A percentile compares a stretch with the other conserved stretches of the same genome.
Conservation (phyloP, 2,888 invertebrate genomes). For the Tenthredo distinguenda region DNA sequence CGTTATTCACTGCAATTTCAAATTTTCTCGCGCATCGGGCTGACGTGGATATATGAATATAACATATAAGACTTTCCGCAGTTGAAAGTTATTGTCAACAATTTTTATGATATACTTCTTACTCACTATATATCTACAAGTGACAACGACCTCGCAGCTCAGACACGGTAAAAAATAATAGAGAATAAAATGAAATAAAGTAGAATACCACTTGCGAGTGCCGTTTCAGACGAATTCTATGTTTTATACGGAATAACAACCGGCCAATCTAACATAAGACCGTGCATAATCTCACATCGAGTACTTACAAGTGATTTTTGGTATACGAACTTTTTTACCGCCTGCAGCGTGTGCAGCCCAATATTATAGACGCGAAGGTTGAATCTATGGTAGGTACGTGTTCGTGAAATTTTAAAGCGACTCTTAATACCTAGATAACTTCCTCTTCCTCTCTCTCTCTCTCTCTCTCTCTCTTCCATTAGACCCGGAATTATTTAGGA, state of each 20-base stretch:
- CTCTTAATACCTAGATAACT: slow-evolving; percentile 14
- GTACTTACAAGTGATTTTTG: neutral
- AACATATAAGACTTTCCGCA: neutral
- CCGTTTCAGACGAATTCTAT: neutral
- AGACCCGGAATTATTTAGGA: slow-evolving; percentile 40
- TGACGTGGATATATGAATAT: neutral
- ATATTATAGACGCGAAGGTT: neutral
- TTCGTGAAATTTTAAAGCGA: neutral
- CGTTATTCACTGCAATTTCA: neutral
- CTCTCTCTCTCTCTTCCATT: neutral
- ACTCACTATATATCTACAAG: neutral
- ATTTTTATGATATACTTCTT: neutral
- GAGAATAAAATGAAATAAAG: neutral
- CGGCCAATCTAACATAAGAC: neutral
- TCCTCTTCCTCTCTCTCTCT: slow-evolving; percentile 17
- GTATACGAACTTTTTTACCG: neutral
- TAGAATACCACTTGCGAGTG: neutral
- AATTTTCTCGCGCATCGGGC: neutral
- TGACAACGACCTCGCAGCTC: slow-evolving; percentile 17
- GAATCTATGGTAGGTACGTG: neutral
- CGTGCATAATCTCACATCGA: neutral
- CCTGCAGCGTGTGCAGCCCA: neutral
- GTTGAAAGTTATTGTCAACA: neutral
- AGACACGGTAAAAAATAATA: neutral
- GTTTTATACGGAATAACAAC: neutral